phyloP scores from a whole-genome alignment of 2,888 invertebrate genomes.

The Lissonota sp. region DNA sequence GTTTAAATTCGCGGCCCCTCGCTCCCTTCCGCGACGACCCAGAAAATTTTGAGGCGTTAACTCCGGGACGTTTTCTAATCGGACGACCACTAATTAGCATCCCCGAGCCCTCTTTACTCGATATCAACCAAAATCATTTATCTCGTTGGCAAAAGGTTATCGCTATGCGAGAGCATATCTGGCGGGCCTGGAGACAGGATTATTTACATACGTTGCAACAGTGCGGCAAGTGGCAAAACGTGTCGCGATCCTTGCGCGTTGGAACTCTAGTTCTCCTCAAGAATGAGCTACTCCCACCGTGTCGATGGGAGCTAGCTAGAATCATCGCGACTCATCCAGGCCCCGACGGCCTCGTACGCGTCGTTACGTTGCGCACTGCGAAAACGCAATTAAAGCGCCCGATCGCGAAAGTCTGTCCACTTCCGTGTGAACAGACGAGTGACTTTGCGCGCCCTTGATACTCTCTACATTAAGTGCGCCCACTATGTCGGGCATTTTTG shows the following conservation, averaged over 20 bases:
- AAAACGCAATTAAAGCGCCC: slow-evolving; percentile 60
- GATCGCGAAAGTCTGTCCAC: slow-evolving; percentile 59
- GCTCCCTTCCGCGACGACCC: slow-evolving; percentile 44
- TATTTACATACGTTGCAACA: slow-evolving; percentile 70
- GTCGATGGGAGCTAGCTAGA: slow-evolving; percentile 66
- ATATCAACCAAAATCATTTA: slow-evolving; percentile 60
- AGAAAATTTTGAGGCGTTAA: slow-evolving; percentile 60
- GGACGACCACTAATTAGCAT: slow-evolving; percentile 61
- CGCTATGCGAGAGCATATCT: slow-evolving; percentile 63
- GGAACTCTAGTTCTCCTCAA: slow-evolving; percentile 66
- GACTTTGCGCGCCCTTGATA: no score
- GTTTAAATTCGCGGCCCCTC: slow-evolving; percentile 64
- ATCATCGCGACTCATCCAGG: slow-evolving; percentile 66
- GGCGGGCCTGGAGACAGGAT: slow-evolving; percentile 69
- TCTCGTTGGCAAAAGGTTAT: slow-evolving; percentile 66
- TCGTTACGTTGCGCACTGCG: slow-evolving; percentile 67
- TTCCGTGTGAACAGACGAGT: no score
- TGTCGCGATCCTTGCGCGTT: slow-evolving; percentile 32
- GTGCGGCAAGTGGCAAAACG: slow-evolving; percentile 64
- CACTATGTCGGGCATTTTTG: no score
- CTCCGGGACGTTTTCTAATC: slow-evolving; percentile 69
- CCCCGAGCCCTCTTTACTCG: slow-evolving; percentile 65
- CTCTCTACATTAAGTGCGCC: no score
- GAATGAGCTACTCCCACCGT: slow-evolving; percentile 62
- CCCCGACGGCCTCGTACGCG: slow-evolving; percentile 65